Evolutionary conservation across 64 coral and sea anemone species (phyloP).

Genomic region (Pachyseris speciosa): DNA sequence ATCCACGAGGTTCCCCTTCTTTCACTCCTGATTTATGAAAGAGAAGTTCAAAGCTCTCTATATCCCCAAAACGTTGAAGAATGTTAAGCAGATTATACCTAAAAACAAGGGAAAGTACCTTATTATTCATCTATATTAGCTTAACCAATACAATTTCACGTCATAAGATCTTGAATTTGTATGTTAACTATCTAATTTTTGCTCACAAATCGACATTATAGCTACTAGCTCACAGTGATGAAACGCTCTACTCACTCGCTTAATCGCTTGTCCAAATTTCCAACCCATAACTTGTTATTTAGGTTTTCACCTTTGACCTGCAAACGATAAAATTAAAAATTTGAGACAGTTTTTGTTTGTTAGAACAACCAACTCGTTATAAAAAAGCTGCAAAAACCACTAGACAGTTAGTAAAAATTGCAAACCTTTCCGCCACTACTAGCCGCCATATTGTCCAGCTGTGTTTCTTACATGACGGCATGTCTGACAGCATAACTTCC

Average conservation of each 20-base stretch:
- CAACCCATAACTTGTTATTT: slow-evolving; percentile 77
- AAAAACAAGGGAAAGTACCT: not conserved
- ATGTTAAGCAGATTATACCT: slow-evolving; percentile 96
- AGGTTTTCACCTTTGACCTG: not conserved
- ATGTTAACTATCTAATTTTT: not conserved
- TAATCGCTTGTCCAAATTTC: slow-evolving; percentile 94
- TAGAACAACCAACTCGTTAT: not conserved
- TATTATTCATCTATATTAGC: not conserved
- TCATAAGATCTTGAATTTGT: not conserved
- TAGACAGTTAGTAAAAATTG: not conserved
- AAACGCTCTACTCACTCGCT: slow-evolving; percentile 78
- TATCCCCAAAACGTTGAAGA: slow-evolving; percentile 88
- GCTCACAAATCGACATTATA: not conserved
- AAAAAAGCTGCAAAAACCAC: no score
- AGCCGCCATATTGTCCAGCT: not conserved
- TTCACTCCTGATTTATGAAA: slow-evolving; percentile 94
- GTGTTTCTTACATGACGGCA: not conserved
- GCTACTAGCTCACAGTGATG: no score
- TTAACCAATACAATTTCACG: no score
- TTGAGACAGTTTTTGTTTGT: not conserved
- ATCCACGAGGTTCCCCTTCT: slow-evolving; percentile 90
- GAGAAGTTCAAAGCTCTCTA: slow-evolving; percentile 92
- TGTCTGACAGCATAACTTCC: not conserved
- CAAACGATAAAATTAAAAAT: not conserved
- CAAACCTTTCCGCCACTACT: not conserved